These are phyloP conservation scores for Bombus pyrosoma DNA, from an alignment of 1,140 invertebrate species.

Conservation along the genomic window DNA sequence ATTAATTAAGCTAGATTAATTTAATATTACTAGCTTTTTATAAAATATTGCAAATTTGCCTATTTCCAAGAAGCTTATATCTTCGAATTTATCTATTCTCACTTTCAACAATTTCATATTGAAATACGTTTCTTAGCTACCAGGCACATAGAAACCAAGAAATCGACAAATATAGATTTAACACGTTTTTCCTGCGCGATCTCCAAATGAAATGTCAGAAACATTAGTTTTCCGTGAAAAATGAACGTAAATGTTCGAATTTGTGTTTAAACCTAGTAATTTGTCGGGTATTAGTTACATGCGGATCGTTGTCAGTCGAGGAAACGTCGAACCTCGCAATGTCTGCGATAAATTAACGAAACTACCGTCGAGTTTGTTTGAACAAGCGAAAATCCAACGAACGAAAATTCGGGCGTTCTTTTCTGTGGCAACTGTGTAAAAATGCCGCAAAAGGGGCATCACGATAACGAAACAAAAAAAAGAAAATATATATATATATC, in stretches of 20 bases:
- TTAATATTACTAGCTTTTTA: too few species aligned
- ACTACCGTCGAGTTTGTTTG: not conserved
- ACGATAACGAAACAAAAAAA: too few species aligned
- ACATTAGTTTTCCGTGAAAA: not conserved
- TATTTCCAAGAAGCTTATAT: too few species aligned
- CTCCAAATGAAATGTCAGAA: not conserved
- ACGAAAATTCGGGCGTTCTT: not conserved
- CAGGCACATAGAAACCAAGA: not conserved
- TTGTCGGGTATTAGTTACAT: not conserved
- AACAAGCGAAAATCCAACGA: not conserved
- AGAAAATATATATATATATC: not conserved
- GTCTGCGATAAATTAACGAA: not conserved
- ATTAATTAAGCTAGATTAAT: too few species aligned
- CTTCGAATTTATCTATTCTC: too few species aligned
- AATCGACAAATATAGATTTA: not conserved
- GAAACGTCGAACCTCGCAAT: not conserved
- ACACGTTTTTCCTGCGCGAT: too few species aligned
- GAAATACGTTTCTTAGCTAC: not conserved
- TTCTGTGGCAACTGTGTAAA: not conserved
- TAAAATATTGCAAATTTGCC: too few species aligned
- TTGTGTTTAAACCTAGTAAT: not conserved
- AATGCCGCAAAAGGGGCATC: not conserved
- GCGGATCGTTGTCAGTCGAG: not conserved
- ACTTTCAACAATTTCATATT: too few species aligned
- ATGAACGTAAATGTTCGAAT: not conserved